Base-by-base conservation (phyloP, 2,797 vertebrate species). In the Parambassis ranga region DNA sequence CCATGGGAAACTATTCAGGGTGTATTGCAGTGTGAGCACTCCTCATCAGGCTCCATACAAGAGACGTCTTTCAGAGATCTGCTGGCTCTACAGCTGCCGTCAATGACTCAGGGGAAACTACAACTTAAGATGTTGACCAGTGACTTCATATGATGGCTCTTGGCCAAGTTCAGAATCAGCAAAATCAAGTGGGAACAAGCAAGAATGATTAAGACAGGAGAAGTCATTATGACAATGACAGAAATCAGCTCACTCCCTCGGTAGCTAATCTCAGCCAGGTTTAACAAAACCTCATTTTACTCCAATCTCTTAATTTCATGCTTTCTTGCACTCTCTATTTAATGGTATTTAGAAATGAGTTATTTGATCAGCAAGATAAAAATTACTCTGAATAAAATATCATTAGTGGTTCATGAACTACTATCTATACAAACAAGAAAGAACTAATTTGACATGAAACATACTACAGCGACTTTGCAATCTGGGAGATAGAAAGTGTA, bases 101-200 rank as follows among this genome's bases (percentile, higher is more conserved):
- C 62, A 63, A 7, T 70, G 73, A 83, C 71, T 74, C 66, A 63
- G 63, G 31, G 64, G 57, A 80, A 83, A 71, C 33, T 65, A 27
- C 15, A 53, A 56, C 63, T 10, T 11, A 67, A 37, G 9, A 62
- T 16, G 23, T 46, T 71, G 15, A 62, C 48, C 67, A n/a, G 31
- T 78, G 82, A 81, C 72, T 49, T 83, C 81, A 85, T 56, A 18
- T 6, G 8, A 13, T 10, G 65, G 61, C 48, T 3, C 23, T 31
- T 5, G 0, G 47, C 73, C 66, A 37, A 70, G 39, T 11, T 57
- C 38, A 13, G 46, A 31, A 60, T 60, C 63, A 46, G 49, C 13
- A 31, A 35, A 59, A 60, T 26, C 56, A 50, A 70, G 71, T 35
- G 36, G 18, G 11, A 44, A 14, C 2, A 2, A 18, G 13, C 16